Conservation (phyloP, 2,113 vertebrate species). For the Bos indicus region DNA sequence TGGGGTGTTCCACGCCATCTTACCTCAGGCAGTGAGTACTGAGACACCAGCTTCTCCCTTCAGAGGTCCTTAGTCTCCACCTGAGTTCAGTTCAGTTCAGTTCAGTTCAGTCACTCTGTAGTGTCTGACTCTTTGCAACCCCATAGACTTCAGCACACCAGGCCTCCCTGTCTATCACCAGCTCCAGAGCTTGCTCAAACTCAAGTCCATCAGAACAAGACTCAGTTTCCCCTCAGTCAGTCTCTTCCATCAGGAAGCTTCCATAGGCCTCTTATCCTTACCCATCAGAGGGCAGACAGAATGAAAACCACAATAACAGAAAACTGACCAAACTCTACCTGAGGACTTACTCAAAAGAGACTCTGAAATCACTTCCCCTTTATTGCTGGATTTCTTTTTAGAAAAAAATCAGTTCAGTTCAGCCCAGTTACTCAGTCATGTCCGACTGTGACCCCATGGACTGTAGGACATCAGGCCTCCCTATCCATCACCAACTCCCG, state of each 20-base stretch:
- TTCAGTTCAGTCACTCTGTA: background rate
- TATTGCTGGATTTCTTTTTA: background rate
- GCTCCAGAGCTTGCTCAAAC: background rate
- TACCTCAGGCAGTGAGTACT: background rate
- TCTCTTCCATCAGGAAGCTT: background rate
- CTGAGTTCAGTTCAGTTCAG: background rate
- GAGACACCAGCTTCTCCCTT: background rate
- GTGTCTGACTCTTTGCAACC: background rate
- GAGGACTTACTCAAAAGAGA: background rate
- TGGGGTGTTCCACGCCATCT: background rate
- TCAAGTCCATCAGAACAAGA: background rate
- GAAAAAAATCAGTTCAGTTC: background rate
- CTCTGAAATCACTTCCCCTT: background rate
- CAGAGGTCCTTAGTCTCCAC: background rate
- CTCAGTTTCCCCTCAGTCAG: background rate
- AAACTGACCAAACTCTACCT: background rate
- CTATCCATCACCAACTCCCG: fast-evolving
- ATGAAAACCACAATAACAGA: background rate
- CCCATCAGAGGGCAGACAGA: background rate
- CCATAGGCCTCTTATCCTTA: background rate
- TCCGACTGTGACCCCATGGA: background rate
- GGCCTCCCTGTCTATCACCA: background rate
- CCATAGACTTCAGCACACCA: background rate
- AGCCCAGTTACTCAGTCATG: background rate
- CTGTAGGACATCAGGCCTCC: background rate